Percentiles rank a stretch among this genome's conserved stretches.
phyloP scores from a whole-genome alignment of 2,797 vertebrate species.

The Phrynocephalus forsythii region DNA sequence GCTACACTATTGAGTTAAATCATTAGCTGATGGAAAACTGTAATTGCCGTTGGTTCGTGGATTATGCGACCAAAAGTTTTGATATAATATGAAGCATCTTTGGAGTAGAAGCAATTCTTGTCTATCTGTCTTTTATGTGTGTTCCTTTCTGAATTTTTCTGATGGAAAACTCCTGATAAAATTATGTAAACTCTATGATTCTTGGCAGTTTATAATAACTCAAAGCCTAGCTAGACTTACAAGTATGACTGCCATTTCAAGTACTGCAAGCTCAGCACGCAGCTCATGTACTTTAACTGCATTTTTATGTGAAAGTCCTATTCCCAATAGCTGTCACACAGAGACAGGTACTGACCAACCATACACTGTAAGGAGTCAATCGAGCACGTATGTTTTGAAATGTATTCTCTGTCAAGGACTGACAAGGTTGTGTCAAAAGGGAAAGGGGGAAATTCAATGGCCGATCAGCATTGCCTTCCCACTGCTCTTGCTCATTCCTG shows the following conservation, averaged over 20 bases:
- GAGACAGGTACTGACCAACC: too few species aligned
- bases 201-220: slow-evolving; percentile 81
- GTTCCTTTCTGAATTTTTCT: slow-evolving; percentile 43
- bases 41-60: background rate
- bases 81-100: background rate
- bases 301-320: background rate
- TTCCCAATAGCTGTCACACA: too few species aligned
- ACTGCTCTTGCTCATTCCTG: too few species aligned
- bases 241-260: background rate
- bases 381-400: background rate
- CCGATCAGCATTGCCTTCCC: background rate
- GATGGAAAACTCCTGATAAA: slow-evolving; percentile 67
- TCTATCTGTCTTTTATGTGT: background rate
- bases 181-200: slow-evolving; percentile 77
- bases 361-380: background rate
- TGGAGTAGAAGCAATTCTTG: background rate
- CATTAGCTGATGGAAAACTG: background rate
- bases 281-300: background rate
- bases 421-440: background rate
- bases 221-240: slow-evolving; percentile 57
- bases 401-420: background rate
- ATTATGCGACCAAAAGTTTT: background rate
- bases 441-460: background rate
- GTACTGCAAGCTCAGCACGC: background rate
- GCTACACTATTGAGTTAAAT: too few species aligned